Evolutionary conservation across 2,797 vertebrate species (phyloP).

Genomic region (Lindbergichthys nudifrons): DNA sequence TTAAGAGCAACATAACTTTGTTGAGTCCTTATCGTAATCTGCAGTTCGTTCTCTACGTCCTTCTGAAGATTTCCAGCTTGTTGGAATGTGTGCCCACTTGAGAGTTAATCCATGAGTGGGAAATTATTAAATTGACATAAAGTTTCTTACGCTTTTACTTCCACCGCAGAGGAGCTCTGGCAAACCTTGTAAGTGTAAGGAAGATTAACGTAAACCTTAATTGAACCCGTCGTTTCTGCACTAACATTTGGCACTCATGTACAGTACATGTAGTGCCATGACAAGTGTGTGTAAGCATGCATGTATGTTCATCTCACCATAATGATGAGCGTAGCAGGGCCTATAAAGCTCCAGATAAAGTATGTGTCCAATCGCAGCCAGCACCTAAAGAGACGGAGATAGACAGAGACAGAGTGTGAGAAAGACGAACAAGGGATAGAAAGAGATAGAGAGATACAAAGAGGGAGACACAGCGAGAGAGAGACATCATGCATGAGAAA

Average conservation of each 20-base stretch:
- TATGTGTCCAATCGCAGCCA: conserved; percentile 99
- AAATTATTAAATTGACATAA: conserved; percentile 51
- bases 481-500: conserved; percentile 57
- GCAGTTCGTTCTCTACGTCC: conserved; percentile 24
- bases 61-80: conserved; percentile 38
- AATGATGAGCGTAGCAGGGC: conserved; percentile 98
- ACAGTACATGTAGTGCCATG: conserved; percentile 7
- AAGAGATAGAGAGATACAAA: background rate
- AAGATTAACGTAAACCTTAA: conserved; percentile 52
- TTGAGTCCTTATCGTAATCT: conserved; percentile 51
- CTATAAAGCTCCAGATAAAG: conserved; percentile 99
- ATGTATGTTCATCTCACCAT: conserved; percentile 89
- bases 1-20: conserved; percentile 36
- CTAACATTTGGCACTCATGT: conserved; percentile 19
- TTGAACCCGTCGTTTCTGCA: conserved; percentile 21
- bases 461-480: conserved; percentile 20
- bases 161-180: conserved; percentile 30
- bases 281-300: conserved; percentile 37
- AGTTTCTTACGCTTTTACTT: conserved; percentile 39
- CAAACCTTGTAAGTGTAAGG: conserved; percentile 28
- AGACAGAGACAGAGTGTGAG: conserved; percentile 50
- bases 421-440: background rate
- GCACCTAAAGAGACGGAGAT: conserved; percentile 90
- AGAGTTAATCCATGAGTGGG: conserved; percentile 56
- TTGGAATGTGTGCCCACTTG: conserved; percentile 37